Evolutionary conservation across 2,888 invertebrate genomes (phyloP), one percentile per base, ranked within the genome.

Genomic region (Cephus rjabovi): DNA sequence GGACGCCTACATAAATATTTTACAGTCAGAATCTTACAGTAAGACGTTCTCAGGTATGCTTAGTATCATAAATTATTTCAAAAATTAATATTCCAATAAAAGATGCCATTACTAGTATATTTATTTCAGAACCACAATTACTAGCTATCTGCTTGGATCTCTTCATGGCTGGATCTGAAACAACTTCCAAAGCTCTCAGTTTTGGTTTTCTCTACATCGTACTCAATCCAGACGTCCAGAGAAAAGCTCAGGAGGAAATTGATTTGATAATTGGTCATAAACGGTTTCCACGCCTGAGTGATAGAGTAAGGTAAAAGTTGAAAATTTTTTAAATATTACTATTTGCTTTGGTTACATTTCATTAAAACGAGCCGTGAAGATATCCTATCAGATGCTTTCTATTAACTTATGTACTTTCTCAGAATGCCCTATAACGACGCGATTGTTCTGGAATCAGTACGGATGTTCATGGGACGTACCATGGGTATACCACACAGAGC

Each of bases 81-180:
- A 74, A 77, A 11, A 75, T 68, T 77, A 68, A 74, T 69, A 56
- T 9, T 56, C 23, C 56, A 23, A 9, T 56, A 56, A 56, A 23
- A 15, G 30, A 31, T 71, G 31, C 30, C 31, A 31, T 15, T 70
- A 12, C 33, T 31, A 92, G 0, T 93, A 93, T 3, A 31, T 33
- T 71, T 71, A 94, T 95, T 88, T 93, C 94, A 82, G 97, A 97
- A 89, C 94, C 94, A 12, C 97, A 97, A 85, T 91, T 97, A 76
- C 90, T 97, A 78, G 96, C 96, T 0, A 94, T 96, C 86, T 96
- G 97, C 86, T 93, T 97, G 93, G 97, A 97, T 86, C 94, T 97
- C 93, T 97, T 97, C 86, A 95, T 97, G 93, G 97, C 97, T 34
- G 97, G 97, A 0, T 96, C 97, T 0, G 97, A 97, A 92, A 97